Evolutionary conservation across 2,113 vertebrate genomes (phyloP).

Genomic region (Ceyx melanurus): DNA sequence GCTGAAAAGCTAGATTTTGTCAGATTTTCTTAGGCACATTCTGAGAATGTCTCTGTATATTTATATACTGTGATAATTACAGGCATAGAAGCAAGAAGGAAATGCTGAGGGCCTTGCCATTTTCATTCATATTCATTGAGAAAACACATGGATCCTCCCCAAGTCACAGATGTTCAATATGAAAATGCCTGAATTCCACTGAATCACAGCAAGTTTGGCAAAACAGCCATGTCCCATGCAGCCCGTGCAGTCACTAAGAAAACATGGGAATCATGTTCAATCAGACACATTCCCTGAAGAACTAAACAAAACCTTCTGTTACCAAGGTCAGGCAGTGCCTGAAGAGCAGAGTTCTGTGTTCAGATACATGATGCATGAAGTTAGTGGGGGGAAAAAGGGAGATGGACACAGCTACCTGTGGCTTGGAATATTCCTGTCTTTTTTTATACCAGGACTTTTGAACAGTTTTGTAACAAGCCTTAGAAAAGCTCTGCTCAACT

Average conservation of each 20-base stretch:
- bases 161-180: constrained; percentile 76
- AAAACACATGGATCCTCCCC: constrained; percentile 77
- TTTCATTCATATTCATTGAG: constrained; percentile 72
- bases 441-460: background rate
- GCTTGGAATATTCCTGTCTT: background rate
- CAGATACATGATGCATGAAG: background rate
- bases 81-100: constrained; percentile 70
- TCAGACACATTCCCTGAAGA: constrained; percentile 58
- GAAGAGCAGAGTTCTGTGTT: background rate
- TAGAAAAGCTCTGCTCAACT: background rate
- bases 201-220: constrained; percentile 70
- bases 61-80: constrained; percentile 67
- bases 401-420: background rate
- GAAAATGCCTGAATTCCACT: constrained; percentile 77
- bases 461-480: background rate
- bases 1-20: constrained; percentile 17
- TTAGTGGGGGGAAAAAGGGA: background rate
- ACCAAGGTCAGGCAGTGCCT: constrained; percentile 20
- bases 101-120: constrained; percentile 68
- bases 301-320: constrained; percentile 71
- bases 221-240: constrained; percentile 70
- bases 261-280: constrained; percentile 71
- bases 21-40: constrained; percentile 29
- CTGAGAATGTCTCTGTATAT: constrained; percentile 42
- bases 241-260: constrained; percentile 45